Conservation (phyloP, 2,888 invertebrate species). For the Polydesmus complanatus region DNA sequence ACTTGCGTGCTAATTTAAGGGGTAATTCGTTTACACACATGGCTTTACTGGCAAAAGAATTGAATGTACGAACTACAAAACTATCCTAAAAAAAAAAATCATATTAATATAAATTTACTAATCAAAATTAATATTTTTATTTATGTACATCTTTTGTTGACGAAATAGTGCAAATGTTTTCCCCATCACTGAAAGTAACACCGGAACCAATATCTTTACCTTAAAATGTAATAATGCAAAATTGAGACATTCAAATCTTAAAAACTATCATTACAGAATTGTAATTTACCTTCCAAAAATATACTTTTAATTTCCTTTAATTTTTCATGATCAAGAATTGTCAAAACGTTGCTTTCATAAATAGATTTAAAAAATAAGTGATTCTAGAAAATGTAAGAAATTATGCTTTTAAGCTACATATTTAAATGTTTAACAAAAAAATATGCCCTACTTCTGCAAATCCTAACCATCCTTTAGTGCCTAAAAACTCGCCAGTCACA, state of each 20-base stretch:
- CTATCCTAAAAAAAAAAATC: conserved; percentile 46
- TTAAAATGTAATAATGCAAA: conserved; percentile 19
- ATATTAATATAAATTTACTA: neutral
- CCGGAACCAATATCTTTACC: conserved; percentile 35
- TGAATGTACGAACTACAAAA: conserved; percentile 60
- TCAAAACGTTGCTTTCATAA: conserved; percentile 39
- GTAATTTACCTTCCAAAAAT: conserved; percentile 19
- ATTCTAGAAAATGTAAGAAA: conserved; percentile 42
- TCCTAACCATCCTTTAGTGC: conserved; percentile 71
- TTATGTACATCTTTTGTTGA: conserved; percentile 56
- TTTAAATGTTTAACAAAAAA: neutral
- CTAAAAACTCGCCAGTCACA: conserved; percentile 64
- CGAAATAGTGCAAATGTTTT: conserved; percentile 60
- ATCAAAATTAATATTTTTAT: neutral
- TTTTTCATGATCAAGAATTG: conserved; percentile 42
- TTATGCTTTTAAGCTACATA: neutral
- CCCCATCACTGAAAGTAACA: conserved; percentile 60
- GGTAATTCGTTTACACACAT: conserved; percentile 48
- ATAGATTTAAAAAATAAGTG: conserved; percentile 62
- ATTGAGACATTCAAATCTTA: neutral
- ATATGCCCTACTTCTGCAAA: conserved; percentile 34
- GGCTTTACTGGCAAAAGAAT: conserved; percentile 45
- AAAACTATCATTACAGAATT: neutral
- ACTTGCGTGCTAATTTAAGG: conserved; percentile 61
- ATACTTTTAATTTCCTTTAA: conserved; percentile 31